These are phyloP conservation scores for Malaclemys terrapin DNA, from an alignment of 2,113 vertebrate genomes.

Conservation along the genomic window DNA sequence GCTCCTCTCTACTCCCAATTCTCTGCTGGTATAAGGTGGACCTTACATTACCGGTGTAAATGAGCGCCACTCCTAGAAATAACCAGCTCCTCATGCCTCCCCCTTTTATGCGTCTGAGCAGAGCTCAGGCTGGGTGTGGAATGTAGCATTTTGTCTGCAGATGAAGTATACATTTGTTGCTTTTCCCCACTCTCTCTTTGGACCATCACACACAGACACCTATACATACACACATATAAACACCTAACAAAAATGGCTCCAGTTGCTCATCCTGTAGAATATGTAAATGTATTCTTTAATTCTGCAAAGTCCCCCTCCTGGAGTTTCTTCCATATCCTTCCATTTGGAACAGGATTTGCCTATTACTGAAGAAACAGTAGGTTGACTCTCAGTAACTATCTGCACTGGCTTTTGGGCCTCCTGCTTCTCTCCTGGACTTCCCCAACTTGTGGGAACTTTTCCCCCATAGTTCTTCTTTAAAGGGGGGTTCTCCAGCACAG, in stretches of 20 bases:
- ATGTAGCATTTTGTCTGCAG: no score
- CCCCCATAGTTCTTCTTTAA: not conserved
- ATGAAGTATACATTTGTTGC: no score
- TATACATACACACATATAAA: not conserved
- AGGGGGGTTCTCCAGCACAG: not conserved
- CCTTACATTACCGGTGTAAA: no score
- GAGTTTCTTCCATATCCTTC: not conserved
- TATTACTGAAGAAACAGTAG: not conserved
- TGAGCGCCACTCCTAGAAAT: no score
- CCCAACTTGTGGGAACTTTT: not conserved
- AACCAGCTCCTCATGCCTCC: not conserved
- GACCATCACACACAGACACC: no score
- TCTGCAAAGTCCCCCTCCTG: not conserved
- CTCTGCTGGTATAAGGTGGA: not conserved
- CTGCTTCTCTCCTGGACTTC: not conserved
- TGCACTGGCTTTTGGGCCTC: not conserved
- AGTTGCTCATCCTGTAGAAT: rapidly evolving
- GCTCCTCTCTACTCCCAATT: not conserved
- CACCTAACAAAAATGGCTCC: not conserved
- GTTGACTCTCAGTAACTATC: not conserved
- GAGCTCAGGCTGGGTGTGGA: not conserved
- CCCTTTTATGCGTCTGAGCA: not conserved
- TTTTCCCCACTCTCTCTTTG: no score
- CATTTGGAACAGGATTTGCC: not conserved
- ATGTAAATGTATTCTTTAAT: rapidly evolving